Conservation (phyloP, 2,113 vertebrate genomes). For the Corythoichthys intestinalis region DNA sequence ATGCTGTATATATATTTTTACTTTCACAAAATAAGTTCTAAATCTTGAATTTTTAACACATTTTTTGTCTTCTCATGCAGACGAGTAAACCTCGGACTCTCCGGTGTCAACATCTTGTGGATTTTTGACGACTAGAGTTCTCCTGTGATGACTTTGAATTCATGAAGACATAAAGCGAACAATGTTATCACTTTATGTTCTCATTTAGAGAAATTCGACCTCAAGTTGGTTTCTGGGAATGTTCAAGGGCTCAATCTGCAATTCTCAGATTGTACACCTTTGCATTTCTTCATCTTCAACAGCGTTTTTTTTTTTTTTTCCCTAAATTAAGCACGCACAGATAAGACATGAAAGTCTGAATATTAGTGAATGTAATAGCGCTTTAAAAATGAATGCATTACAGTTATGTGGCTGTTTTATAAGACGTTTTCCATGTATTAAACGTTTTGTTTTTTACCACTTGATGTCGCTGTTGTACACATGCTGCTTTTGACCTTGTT, state of each 20-base stretch:
- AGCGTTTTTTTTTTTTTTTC: neutral
- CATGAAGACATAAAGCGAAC: neutral
- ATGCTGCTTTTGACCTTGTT: conserved; percentile 6
- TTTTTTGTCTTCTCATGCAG: conserved; percentile 56
- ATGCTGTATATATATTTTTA: conserved; percentile 9
- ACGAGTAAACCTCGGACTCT: conserved; percentile 90
- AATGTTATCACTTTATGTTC: conserved; percentile 12
- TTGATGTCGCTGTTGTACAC: conserved; percentile 37
- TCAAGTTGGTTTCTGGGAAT: conserved; percentile 26
- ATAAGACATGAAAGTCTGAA: neutral
- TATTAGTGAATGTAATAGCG: neutral
- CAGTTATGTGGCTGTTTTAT: too few relatives aligned
- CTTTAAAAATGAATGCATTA: neutral
- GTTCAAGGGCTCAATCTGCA: conserved; percentile 30
- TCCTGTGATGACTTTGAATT: neutral
- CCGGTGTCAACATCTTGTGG: conserved; percentile 93
- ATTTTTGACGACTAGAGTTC: conserved; percentile 79
- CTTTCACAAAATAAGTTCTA: neutral
- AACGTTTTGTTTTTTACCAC: neutral
- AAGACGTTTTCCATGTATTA: too few relatives aligned
- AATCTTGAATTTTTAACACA: neutral
- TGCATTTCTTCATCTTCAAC: neutral
- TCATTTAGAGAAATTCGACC: conserved; percentile 49
- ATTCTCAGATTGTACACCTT: neutral
- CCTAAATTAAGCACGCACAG: neutral